phyloP scores from a whole-genome alignment of 2,113 vertebrate genomes.

The Channa maculata region DNA sequence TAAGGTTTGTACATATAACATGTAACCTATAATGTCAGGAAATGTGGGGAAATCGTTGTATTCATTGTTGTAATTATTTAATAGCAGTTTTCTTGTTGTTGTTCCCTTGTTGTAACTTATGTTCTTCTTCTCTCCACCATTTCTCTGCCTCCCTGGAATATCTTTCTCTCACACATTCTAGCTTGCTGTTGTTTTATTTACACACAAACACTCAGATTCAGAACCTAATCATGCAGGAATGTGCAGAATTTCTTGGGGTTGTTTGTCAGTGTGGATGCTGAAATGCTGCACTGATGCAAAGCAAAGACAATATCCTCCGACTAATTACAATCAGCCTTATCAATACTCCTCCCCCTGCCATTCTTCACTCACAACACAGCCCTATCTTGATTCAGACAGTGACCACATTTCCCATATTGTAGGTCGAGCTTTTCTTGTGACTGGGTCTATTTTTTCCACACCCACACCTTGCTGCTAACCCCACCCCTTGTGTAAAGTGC shows the following conservation, averaged over 20 bases:
- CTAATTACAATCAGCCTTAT: constrained; percentile 72
- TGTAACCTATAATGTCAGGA: no score
- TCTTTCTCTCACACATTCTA: constrained; percentile 55
- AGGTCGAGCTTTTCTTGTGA: constrained; percentile 9
- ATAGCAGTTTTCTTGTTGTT: no score
- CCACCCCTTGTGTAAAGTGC: constrained; percentile 55
- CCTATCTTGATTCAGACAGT: constrained; percentile 51
- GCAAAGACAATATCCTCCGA: constrained; percentile 78
- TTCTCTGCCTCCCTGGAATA: constrained; percentile 48
- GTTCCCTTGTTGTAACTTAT: neutral
- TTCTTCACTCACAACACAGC: constrained; percentile 28
- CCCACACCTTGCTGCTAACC: constrained; percentile 33
- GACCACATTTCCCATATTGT: constrained; percentile 32
- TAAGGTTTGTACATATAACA: no score
- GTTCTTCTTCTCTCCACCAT: constrained; percentile 61
- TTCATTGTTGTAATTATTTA: no score
- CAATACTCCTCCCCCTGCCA: constrained; percentile 50
- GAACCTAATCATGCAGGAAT: constrained; percentile 77
- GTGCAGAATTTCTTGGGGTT: constrained; percentile 70
- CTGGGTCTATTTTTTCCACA: constrained; percentile 22
- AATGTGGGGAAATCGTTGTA: no score
- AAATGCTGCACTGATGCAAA: constrained; percentile 60
- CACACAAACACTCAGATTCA: constrained; percentile 58
- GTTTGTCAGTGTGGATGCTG: constrained; percentile 69
- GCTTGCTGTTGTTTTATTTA: constrained; percentile 64